Evolutionary conservation across 2,113 vertebrate species (phyloP).

Genomic region (Micronycteris hirsuta): DNA sequence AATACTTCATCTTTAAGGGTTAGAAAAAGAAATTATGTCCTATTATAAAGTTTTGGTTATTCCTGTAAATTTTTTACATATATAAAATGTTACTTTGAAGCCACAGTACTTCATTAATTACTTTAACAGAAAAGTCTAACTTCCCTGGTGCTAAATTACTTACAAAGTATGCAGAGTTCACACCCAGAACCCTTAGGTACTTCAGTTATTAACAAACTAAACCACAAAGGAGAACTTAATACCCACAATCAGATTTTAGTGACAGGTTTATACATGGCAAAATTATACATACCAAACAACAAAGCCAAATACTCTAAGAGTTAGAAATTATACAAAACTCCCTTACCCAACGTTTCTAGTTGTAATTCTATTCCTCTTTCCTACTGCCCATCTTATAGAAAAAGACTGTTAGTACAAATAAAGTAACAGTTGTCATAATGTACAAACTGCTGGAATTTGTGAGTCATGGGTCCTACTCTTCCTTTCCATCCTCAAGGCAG

Average conservation of each 20-base stretch:
- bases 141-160: constrained; percentile 20
- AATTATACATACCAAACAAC: neutral
- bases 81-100: neutral
- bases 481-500: neutral
- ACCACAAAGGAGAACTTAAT: neutral
- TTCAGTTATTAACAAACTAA: constrained; percentile 32
- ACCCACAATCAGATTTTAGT: neutral
- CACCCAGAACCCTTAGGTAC: neutral
- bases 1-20: neutral
- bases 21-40: constrained; percentile 22
- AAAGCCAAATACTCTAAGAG: neutral
- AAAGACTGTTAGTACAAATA: neutral
- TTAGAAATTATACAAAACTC: neutral
- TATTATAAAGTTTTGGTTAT: neutral
- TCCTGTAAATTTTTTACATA: neutral
- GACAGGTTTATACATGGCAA: neutral
- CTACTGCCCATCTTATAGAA: neutral
- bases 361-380: neutral
- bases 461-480: neutral
- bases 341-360: neutral
- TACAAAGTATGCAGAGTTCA: constrained; percentile 14
- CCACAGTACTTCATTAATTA: constrained; percentile 18
- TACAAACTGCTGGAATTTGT: neutral
- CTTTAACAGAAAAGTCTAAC: neutral
- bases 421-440: neutral